A percentile compares a stretch with the other conserved stretches of the same genome.
These are phyloP conservation scores for Pyrocoelia pectoralis DNA, from an alignment of 2,888 invertebrate species.

Conservation along the genomic window DNA sequence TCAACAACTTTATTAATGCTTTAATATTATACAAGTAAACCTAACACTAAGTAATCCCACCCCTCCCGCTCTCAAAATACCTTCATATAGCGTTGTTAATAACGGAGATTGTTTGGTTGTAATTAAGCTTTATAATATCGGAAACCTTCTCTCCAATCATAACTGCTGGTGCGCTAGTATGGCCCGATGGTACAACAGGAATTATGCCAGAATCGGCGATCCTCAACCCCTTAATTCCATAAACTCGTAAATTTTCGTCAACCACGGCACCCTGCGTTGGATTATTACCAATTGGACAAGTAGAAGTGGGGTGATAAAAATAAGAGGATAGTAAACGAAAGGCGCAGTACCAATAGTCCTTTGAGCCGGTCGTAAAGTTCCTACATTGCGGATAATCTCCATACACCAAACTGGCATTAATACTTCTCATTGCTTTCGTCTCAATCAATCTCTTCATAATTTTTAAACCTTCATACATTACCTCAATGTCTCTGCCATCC, in stretches of 20 bases:
- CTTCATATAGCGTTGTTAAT: conserved; percentile 14
- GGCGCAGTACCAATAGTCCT: conserved; percentile 62
- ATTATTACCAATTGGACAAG: conserved; percentile 63
- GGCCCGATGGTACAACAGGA: conserved; percentile 62
- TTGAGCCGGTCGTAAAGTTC: conserved; percentile 51
- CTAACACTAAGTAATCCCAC: no score
- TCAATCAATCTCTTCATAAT: conserved; percentile 38
- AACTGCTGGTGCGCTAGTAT: conserved; percentile 61
- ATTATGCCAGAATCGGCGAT: conserved; percentile 65
- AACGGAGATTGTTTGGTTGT: conserved; percentile 62
- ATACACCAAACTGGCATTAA: conserved; percentile 14
- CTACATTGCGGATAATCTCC: conserved; percentile 58
- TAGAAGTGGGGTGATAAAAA: conserved; percentile 63
- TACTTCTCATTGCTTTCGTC: conserved; percentile 50
- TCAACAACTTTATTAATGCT: no score
- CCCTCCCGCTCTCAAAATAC: no score
- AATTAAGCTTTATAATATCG: conserved; percentile 57
- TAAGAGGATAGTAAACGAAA: conserved; percentile 58
- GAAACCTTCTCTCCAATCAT: conserved; percentile 66
- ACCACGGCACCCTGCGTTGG: conserved; percentile 61
- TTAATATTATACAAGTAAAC: no score
- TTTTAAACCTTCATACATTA: conserved; percentile 67
- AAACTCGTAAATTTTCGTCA: conserved; percentile 61
- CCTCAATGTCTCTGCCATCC: conserved; percentile 64
- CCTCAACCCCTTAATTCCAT: conserved; percentile 61